Conservation (phyloP, 2,113 vertebrate species). For the Onychorhynchus coronatus region DNA sequence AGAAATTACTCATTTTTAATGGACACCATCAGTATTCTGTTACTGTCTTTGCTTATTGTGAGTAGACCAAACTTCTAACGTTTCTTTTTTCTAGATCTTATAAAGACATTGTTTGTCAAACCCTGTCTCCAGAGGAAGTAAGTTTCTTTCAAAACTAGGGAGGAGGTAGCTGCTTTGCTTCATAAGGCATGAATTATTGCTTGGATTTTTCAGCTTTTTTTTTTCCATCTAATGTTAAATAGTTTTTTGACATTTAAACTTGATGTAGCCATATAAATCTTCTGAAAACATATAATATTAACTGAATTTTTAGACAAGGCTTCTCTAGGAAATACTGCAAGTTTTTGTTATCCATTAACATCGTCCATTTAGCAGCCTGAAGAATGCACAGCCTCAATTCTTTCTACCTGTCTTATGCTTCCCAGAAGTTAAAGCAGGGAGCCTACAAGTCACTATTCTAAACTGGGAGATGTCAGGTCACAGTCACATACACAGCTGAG, state of each 20-base stretch:
- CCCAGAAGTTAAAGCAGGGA: not conserved
- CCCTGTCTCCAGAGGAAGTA: not conserved
- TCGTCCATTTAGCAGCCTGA: not conserved
- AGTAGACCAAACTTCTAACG: not conserved
- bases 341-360: not conserved
- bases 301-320: not conserved
- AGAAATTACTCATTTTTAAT: slow-evolving; percentile 13
- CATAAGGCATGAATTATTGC: not conserved
- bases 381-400: not conserved
- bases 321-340: not conserved
- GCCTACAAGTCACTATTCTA: not conserved
- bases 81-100: not conserved
- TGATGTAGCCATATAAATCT: not conserved
- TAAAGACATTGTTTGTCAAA: not conserved
- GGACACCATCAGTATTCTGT: not conserved
- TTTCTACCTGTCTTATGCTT: not conserved
- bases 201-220: not conserved
- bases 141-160: not conserved
- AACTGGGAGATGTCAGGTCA: not conserved
- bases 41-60: not conserved
- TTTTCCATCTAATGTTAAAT: not conserved
- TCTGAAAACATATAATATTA: not conserved
- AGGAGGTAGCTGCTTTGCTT: not conserved
- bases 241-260: not conserved
- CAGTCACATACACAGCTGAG: not conserved